A percentile compares a stretch with the other conserved stretches of the same genome.
phyloP scores from a whole-genome alignment of 2,113 vertebrate genomes.

The Arothron firmamentum region DNA sequence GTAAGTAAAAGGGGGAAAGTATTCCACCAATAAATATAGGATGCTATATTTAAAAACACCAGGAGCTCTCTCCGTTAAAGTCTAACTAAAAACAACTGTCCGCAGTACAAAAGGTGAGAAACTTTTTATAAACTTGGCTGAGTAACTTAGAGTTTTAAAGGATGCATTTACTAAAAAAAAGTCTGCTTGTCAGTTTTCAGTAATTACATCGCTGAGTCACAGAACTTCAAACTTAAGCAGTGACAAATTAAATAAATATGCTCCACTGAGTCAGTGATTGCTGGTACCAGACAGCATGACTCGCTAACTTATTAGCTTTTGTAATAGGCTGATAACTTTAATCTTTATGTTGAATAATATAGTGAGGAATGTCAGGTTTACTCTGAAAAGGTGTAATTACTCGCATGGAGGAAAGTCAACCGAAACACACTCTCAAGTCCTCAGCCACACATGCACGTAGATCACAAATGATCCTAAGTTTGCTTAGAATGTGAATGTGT shows the following conservation, averaged over 20 bases:
- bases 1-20: conserved; percentile 19
- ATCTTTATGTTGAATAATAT: conserved; percentile 21
- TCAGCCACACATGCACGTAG: background rate
- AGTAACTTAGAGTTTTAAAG: too few relatives aligned
- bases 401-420: too few relatives aligned
- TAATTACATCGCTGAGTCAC: background rate
- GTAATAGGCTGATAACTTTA: too few relatives aligned
- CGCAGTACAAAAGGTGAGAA: background rate
- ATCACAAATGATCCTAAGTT: background rate
- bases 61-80: conserved; percentile 40
- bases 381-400: too few relatives aligned
- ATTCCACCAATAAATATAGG: conserved; percentile 42
- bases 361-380: background rate
- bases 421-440: background rate
- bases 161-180: too few relatives aligned
- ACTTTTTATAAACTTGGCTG: too few relatives aligned
- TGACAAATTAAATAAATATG: conserved; percentile 4
- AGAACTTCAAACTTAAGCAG: conserved; percentile 9
- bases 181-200: too few relatives aligned
- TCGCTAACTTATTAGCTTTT: conserved; percentile 19
- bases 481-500: too few relatives aligned
- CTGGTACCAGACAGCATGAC: conserved; percentile 31
- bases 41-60: conserved; percentile 47
- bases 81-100: conserved; percentile 27
- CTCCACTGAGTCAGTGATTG: conserved; percentile 46